These are phyloP conservation scores for Nomia melanderi DNA, from an alignment of 1,140 invertebrate species.

Conservation along the genomic window DNA sequence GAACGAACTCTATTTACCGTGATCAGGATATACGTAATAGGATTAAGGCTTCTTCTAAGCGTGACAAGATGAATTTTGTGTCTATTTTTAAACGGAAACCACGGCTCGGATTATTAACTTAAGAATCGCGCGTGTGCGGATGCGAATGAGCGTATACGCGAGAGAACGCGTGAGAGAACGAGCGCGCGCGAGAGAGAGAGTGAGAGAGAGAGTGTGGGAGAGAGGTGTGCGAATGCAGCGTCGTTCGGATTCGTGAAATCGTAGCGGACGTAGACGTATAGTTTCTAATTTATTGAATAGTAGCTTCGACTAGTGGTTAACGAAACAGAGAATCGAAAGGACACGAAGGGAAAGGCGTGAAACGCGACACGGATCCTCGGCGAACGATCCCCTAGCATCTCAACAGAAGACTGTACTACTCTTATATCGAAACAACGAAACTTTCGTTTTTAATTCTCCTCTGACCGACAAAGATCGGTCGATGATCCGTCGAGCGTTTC, in stretches of 20 bases:
- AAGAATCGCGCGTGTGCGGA: conserved; percentile 29
- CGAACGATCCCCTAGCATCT: neutral
- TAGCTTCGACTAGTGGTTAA: conserved; percentile 55
- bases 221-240: conserved; percentile 14
- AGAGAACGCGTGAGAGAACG: neutral
- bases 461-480: neutral
- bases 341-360: conserved; percentile 2
- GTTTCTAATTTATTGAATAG: conserved; percentile 67
- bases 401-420: neutral
- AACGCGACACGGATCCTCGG: conserved; percentile 12
- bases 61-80: conserved; percentile 77
- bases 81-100: conserved; percentile 79
- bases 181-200: conserved; percentile 2
- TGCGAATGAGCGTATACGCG: conserved; percentile 1
- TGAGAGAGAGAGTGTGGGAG: conserved; percentile 29
- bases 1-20: conserved; percentile 74
- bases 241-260: conserved; percentile 22
- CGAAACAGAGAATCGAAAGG: conserved; percentile 18
- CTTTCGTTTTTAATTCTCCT: neutral
- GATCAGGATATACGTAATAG: conserved; percentile 81
- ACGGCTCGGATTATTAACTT: conserved; percentile 43
- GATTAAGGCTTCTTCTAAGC: conserved; percentile 70
- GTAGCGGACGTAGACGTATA: conserved; percentile 54
- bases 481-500: neutral
- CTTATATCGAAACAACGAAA: neutral